Conservation (phyloP, 2,113 vertebrate species). For the Tenrec ecaudatus region DNA sequence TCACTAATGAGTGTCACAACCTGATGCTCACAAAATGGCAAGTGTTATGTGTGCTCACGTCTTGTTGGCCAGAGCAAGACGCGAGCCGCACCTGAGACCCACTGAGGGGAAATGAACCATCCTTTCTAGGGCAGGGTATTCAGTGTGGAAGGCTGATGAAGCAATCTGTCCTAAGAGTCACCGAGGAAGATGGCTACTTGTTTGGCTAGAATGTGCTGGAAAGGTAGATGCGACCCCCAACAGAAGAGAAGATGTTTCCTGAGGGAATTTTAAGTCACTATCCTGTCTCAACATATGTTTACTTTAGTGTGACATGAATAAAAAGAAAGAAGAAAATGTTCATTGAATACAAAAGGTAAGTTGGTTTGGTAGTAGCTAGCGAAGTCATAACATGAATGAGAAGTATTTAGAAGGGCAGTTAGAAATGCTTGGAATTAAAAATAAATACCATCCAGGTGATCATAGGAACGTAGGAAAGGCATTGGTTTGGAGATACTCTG, state of each 20-base stretch:
- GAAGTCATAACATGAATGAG: not conserved
- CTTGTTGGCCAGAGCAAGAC: not conserved
- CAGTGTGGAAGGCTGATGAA: rapidly evolving
- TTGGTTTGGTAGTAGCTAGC: not conserved
- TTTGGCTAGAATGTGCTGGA: too few relatives aligned
- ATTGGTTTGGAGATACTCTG: not conserved
- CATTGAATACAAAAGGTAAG: not conserved
- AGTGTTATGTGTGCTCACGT: not conserved
- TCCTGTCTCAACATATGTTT: not conserved
- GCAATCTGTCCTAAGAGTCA: not conserved
- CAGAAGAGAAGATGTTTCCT: not conserved
- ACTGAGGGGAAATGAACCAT: not conserved
- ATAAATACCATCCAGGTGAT: not conserved
- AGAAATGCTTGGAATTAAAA: not conserved
- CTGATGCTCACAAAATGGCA: not conserved
- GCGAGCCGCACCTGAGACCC: not conserved
- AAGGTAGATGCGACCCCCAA: too few relatives aligned
- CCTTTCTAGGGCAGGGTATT: not conserved
- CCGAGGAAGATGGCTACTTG: not conserved
- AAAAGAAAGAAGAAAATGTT: not conserved
- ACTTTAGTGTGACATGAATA: not conserved
- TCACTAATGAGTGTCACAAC: not conserved
- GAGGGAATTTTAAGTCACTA: too few relatives aligned
- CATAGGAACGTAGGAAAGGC: not conserved
- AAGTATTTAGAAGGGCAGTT: not conserved